Evolutionary conservation across 2,113 vertebrate genomes (phyloP).

Genomic region (Entomyzon cyanotis): DNA sequence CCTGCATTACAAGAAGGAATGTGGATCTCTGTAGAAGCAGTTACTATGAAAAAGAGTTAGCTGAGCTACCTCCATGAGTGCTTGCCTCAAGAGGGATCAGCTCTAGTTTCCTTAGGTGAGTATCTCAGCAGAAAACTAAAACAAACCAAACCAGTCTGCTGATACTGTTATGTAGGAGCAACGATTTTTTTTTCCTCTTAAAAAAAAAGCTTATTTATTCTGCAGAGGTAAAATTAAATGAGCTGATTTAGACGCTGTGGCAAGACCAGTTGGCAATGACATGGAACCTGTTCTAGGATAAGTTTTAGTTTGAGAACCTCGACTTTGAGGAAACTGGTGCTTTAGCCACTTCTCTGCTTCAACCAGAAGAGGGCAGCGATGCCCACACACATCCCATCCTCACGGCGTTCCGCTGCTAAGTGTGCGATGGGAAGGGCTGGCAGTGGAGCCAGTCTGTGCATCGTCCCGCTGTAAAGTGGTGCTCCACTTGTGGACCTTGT

Average conservation of each 20-base stretch:
- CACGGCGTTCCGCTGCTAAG: rapidly evolving
- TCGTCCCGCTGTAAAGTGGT: not conserved
- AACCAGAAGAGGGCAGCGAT: constrained; percentile 17
- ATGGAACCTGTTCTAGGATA: not conserved
- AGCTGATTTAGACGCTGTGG: not conserved
- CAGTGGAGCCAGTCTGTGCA: rapidly evolving
- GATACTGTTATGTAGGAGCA: not conserved
- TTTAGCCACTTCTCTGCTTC: not conserved
- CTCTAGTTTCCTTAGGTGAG: not conserved
- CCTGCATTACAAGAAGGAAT: not conserved
- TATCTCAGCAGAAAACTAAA: not conserved
- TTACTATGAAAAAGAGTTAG: not conserved
- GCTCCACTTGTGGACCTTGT: not conserved
- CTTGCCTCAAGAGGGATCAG: not conserved
- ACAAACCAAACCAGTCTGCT: not conserved
- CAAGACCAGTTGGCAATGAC: not conserved
- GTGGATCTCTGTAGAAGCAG: not conserved
- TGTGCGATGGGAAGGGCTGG: rapidly evolving
- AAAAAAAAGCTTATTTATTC: not conserved
- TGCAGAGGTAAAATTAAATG: not conserved
- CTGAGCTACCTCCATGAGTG: not conserved
- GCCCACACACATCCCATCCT: not conserved
- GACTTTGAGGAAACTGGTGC: not conserved
- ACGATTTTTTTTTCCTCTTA: not conserved
- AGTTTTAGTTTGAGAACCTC: not conserved